Percentiles rank a stretch among this genome's conserved stretches.
These are phyloP conservation scores for Matsumurasca onukii DNA, from an alignment of 1,140 invertebrate genomes.

Conservation along the genomic window DNA sequence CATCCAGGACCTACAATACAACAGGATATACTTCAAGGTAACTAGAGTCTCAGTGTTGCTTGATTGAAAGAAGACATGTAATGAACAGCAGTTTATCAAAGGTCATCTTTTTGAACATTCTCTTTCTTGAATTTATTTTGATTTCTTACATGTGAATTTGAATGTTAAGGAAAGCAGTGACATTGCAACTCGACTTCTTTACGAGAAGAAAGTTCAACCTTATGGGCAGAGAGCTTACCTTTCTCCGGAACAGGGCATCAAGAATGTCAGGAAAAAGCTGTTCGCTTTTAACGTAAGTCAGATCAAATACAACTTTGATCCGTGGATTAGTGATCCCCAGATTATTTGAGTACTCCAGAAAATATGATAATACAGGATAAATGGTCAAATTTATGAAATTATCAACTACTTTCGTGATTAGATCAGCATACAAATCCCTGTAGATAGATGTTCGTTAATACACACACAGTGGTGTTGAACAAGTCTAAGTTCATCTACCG, in stretches of 20 bases:
- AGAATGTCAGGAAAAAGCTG: conserved; percentile 52
- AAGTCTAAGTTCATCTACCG: no score
- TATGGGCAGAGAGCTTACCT: conserved; percentile 54
- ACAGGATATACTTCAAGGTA: conserved; percentile 61
- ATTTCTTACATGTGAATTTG: neutral
- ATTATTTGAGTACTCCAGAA: no score
- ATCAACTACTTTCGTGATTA: no score
- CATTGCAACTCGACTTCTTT: conserved; percentile 57
- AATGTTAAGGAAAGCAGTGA: conserved; percentile 56
- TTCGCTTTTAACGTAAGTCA: conserved; percentile 55
- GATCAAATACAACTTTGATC: no score
- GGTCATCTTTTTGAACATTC: no score
- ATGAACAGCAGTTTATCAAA: no score
- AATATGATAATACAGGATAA: no score
- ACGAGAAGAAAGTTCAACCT: conserved; percentile 59
- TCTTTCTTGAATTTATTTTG: neutral
- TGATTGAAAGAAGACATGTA: neutral
- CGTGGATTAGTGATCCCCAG: no score
- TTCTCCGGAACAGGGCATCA: conserved; percentile 52
- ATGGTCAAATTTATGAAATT: no score
- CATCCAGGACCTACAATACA: conserved; percentile 61
- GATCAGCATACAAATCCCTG: no score
- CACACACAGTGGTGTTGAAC: no score
- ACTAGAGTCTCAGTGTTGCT: neutral
- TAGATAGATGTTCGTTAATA: no score